Percentiles rank a stretch among this genome's conserved stretches.
phyloP scores from a whole-genome alignment of 2,888 invertebrate genomes.

The Bombylius discolor region DNA sequence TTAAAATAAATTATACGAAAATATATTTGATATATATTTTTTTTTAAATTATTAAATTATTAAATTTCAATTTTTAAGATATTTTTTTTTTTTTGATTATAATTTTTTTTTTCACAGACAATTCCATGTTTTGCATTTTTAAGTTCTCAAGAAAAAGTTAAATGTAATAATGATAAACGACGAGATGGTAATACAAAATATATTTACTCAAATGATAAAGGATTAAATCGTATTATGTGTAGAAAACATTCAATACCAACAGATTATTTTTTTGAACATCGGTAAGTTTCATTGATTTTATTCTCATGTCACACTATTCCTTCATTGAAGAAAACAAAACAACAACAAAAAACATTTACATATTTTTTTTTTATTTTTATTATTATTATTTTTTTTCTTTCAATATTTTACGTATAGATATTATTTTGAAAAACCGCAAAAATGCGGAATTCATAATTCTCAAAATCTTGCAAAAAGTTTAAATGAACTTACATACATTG shows the following conservation, averaged over 20 bases:
- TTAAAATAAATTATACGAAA: too few relatives aligned
- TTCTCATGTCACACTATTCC: too few relatives aligned
- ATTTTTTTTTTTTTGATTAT: conserved; percentile 1
- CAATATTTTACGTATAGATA: conserved; percentile 19
- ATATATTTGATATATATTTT: too few relatives aligned
- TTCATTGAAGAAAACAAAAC: too few relatives aligned
- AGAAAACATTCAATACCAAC: conserved; percentile 11
- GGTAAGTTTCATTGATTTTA: not conserved
- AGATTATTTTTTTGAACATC: conserved; percentile 1
- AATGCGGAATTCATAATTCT: conserved; percentile 32
- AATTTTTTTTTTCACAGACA: conserved; percentile 19
- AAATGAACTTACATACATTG: conserved; percentile 31
- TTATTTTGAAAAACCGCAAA: conserved; percentile 31
- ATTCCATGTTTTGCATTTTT: conserved; percentile 29
- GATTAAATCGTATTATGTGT: conserved; percentile 8
- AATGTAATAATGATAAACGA: conserved; percentile 9
- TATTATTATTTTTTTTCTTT: not conserved
- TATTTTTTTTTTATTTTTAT: too few relatives aligned
- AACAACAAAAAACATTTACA: too few relatives aligned
- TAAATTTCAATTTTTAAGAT: not conserved
- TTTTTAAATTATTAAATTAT: too few relatives aligned
- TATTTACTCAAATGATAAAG: not conserved
- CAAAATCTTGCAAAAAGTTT: conserved; percentile 34
- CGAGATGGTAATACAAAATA: not conserved
- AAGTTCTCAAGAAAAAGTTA: conserved; percentile 26